Base-by-base conservation (phyloP, 2,797 vertebrate genomes). In the Schizopygopsis malacanthus region DNA sequence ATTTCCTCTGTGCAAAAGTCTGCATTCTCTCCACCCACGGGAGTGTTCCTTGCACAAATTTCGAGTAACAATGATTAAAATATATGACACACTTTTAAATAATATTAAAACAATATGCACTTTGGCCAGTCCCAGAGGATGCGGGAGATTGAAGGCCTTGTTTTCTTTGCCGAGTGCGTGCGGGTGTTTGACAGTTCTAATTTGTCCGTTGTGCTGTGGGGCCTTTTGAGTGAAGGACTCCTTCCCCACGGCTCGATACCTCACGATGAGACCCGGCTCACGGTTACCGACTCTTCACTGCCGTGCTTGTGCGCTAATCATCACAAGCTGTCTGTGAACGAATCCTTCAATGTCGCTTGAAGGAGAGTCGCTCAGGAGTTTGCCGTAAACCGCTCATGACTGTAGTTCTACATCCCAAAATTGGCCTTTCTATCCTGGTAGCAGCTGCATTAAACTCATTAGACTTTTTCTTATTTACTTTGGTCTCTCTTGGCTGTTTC, bases 291-390 rank as follows among this genome's bases (percentile, higher is more conserved):
- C 45, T 85, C 59, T 45, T 79, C 59, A 79, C 85, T 54, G 52
- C 41, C 41, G 41, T 43, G 77, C 88, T 79, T 56, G 82, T 50
- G 78, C 25, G 82, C 70, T 85, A 79, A 85, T 79, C 76, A 85
- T 85, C 83, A n/a, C 50, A n/a, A 81, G 86, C 84, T 52, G 80
- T 39, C 67, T 52, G 82, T 45, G 61, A 86, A 82, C 67, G 4
- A 82, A 79, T 71, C 94, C 92, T 92, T 95, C 94, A 94, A 95
- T 87, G 94, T 97, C 96, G 91, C 93, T 93, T 94, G 92, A 96
- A 96, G 96, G 95, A 92, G 94, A 94, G 85, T 88, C 85, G 90
- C 94, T 91, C 93, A 95, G 94, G 92, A 92, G 85, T 94, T 95
- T 94, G 93, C 92, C 92, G 93, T 91, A 92, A 95, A 92, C 93